Evolutionary conservation across 2,113 vertebrate species (phyloP), one percentile per base, ranked within the genome.

Genomic region (Festucalex cinctus): DNA sequence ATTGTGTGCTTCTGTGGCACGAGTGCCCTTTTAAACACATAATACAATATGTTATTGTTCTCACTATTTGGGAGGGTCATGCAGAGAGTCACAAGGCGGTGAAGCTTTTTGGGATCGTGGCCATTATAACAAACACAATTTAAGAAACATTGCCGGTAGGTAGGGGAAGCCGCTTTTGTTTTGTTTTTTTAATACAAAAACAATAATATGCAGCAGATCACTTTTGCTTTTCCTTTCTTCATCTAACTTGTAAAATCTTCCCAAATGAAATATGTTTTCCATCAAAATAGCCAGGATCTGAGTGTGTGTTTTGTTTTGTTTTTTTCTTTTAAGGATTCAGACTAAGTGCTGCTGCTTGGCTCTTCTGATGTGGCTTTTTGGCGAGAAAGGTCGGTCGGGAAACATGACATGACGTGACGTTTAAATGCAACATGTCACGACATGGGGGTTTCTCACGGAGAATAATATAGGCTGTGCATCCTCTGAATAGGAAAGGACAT

Each of bases 141-240:
- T 63, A 41, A 62, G 24, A 63, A 63, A 19, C 14, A 3, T 39
- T 57, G 14, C 26, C 26, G 19, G 8, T 13, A 2, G 12, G 24
- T 22, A 1, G 22, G 9, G 51, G 22, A 3, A 0, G 8, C 28
- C 28, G 2, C 28, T 32, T 32, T 32, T 32, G 2, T 32, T 32
- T 32, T 32, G 2, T 32, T 32, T 51, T n/a, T n/a, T 51, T 51
- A 68, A 76, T 77, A 81, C 75, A 79, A 83, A 78, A 86, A 83
- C 61, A 62, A 67, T 88, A 88, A 91, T 84, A 76, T 51, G 83
- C 81, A 90, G 79, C 91, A 90, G 88, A 85, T 69, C 48, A 44
- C 69, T 69, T 58, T 80, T 73, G 77, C 69, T 35, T 70, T 63
- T 41, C 64, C 61, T 59, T 54, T 60, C 56, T 41, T 39, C 10